These are phyloP conservation scores for Hylaeus anthracinus DNA, from an alignment of 1,140 invertebrate species.

Conservation along the genomic window DNA sequence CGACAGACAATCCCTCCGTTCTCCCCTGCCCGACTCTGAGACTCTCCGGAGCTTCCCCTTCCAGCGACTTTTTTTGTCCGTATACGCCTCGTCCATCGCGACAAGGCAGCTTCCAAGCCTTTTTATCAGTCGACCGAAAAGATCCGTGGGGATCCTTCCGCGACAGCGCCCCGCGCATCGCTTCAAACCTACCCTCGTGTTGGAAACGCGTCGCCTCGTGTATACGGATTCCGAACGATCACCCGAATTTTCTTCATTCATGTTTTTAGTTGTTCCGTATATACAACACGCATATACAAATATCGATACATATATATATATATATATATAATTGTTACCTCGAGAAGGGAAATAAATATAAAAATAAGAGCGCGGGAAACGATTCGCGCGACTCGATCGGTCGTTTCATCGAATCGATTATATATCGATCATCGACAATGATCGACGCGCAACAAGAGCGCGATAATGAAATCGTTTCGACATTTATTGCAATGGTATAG, in stretches of 20 bases:
- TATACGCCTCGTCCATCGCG: conserved; percentile 68
- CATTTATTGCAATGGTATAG: conserved; percentile 30
- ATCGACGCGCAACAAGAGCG: conserved; percentile 18
- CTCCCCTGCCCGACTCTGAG: conserved; percentile 47
- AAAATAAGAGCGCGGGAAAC: conserved; percentile 33
- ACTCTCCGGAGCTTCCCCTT: conserved; percentile 65
- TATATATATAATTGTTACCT: not conserved
- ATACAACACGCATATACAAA: not conserved
- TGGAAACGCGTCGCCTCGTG: conserved; percentile 32
- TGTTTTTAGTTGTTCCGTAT: not conserved
- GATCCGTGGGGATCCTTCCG: conserved; percentile 64
- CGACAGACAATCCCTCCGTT: conserved; percentile 48
- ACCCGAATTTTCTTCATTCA: conserved; percentile 14
- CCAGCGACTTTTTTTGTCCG: conserved; percentile 69
- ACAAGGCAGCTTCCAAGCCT: conserved; percentile 67
- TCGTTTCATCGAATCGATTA: not conserved
- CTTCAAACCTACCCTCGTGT: conserved; percentile 47
- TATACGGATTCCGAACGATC: not conserved
- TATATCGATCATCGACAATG: conserved; percentile 25
- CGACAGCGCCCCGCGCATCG: conserved; percentile 34
- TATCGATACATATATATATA: not conserved
- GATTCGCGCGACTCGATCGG: too few species aligned
- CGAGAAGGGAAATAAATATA: not conserved
- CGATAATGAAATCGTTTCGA: conserved; percentile 41
- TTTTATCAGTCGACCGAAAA: conserved; percentile 75